A percentile compares a stretch with the other conserved stretches of the same genome.
Conservation (phyloP, 1,140 invertebrate genomes). For the Drosophila albomicans region DNA sequence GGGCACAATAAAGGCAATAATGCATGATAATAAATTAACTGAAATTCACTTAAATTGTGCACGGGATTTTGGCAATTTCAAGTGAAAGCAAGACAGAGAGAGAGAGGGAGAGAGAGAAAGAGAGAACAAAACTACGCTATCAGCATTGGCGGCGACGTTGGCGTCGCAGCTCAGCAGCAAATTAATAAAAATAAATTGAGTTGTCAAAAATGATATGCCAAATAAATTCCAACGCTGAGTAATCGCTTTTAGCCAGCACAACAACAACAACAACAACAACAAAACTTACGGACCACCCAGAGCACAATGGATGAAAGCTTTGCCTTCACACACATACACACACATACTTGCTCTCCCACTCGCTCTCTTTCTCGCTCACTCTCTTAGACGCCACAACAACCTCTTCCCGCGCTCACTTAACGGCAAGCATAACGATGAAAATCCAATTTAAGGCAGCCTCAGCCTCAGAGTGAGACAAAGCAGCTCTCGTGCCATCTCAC, state of each 20-base stretch:
- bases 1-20: conserved; percentile 69
- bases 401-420: conserved; percentile 46
- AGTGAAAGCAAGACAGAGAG: neutral
- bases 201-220: conserved; percentile 85
- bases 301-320: conserved; percentile 69
- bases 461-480: conserved; percentile 35
- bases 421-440: conserved; percentile 81
- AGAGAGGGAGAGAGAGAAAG: conserved; percentile 2
- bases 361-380: conserved; percentile 17
- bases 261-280: conserved; percentile 8
- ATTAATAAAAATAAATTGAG: conserved; percentile 85
- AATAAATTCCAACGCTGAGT: conserved; percentile 85
- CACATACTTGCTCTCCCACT: neutral
- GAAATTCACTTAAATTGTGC: conserved; percentile 81
- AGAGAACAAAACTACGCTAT: neutral
- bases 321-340: conserved; percentile 18
- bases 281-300: conserved; percentile 32
- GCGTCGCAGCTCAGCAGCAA: conserved; percentile 68
- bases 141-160: conserved; percentile 7
- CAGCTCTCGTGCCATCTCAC: conserved; percentile 23
- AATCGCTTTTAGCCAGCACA: conserved; percentile 71
- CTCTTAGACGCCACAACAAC: conserved; percentile 15
- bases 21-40: conserved; percentile 84
- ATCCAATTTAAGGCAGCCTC: conserved; percentile 81
- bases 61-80: conserved; percentile 25